These are phyloP conservation scores for Papilio protenor DNA, from an alignment of 2,888 invertebrate species.

Conservation along the genomic window DNA sequence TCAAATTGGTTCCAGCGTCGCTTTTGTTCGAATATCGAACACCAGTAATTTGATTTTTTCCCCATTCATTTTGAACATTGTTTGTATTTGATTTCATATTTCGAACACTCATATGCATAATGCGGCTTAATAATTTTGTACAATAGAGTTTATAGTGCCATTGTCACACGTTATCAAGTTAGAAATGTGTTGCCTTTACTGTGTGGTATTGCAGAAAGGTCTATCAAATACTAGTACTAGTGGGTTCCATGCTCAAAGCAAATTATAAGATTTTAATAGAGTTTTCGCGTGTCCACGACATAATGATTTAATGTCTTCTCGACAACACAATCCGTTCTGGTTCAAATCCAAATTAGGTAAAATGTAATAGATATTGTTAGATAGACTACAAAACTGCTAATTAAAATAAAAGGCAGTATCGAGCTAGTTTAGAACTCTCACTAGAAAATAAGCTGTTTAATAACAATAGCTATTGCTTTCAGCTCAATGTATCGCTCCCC, in stretches of 20 bases:
- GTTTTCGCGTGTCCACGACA: neutral
- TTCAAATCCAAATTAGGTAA: neutral
- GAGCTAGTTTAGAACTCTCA: neutral
- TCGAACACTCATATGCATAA: conserved; percentile 1
- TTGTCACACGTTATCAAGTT: neutral
- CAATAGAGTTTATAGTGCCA: neutral
- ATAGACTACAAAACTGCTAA: neutral
- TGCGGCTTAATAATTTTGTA: conserved; percentile 9
- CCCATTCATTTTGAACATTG: conserved; percentile 7
- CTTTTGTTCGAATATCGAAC: conserved; percentile 35
- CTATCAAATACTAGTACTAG: neutral
- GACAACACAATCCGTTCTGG: neutral
- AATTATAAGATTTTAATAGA: neutral
- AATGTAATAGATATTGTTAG: neutral
- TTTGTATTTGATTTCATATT: conserved; percentile 17
- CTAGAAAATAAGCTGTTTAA: neutral
- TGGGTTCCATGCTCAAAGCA: neutral
- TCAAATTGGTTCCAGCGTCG: conserved; percentile 27
- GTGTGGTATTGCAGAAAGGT: neutral
- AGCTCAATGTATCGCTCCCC: conserved; percentile 92
- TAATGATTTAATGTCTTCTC: neutral
- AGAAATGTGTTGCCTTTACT: neutral
- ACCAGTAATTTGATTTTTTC: conserved; percentile 30
- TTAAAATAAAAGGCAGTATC: neutral
- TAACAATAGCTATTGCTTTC: conserved; percentile 64